A percentile compares a stretch with the other conserved stretches of the same genome.
Conservation (phyloP, 2,797 vertebrate genomes). For the Benthosema pterotum region DNA sequence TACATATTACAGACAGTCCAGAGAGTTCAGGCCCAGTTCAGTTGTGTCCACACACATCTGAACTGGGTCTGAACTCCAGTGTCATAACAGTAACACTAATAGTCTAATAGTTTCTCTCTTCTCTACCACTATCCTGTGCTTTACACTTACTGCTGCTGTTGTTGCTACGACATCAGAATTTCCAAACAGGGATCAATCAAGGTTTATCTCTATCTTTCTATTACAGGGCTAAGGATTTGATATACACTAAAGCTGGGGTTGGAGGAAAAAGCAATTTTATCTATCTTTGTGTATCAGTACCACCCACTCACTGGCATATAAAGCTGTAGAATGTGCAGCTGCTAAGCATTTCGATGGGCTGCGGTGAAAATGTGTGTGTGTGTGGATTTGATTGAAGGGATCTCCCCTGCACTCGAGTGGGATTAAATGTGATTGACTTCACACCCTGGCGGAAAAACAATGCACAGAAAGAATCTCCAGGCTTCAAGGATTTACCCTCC, state of each 20-base stretch:
- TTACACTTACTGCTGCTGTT: too few species aligned
- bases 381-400: conserved; percentile 58
- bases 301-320: conserved; percentile 28
- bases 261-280: conserved; percentile 40
- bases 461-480: conserved; percentile 40
- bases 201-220: conserved; percentile 13
- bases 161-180: too few species aligned
- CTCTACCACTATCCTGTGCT: too few species aligned
- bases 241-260: conserved; percentile 26
- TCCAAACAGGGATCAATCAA: too few species aligned
- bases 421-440: conserved; percentile 72
- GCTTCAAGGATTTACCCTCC: conserved; percentile 43
- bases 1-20: too few species aligned
- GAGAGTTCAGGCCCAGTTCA: too few species aligned
- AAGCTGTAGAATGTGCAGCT: conserved; percentile 43
- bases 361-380: conserved; percentile 37
- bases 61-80: too few species aligned
- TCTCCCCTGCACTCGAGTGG: conserved; percentile 47
- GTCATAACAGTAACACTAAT: too few species aligned
- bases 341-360: conserved; percentile 32
- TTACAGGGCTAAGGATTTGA: conserved; percentile 34
- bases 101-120: too few species aligned
- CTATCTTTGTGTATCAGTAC: conserved; percentile 37
- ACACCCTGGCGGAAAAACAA: conserved; percentile 61
- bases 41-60: too few species aligned